These are phyloP conservation scores for Platycheirus albimanus DNA, from an alignment of 2,888 invertebrate genomes.

Conservation along the genomic window DNA sequence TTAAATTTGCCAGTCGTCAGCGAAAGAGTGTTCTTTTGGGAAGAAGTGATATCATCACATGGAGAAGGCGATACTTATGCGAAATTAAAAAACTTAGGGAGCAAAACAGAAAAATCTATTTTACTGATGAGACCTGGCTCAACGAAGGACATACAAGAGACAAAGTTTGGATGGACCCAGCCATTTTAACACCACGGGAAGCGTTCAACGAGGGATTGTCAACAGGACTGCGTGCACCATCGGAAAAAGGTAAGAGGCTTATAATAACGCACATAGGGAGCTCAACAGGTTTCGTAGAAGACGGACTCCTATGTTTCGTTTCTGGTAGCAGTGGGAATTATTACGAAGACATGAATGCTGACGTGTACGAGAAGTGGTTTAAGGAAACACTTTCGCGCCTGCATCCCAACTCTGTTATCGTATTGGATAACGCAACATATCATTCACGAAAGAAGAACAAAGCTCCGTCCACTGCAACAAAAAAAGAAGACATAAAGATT, in stretches of 20 bases:
- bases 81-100: background rate
- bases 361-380: conserved; percentile 21
- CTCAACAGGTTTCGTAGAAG: too few species aligned
- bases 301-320: conserved; percentile 1
- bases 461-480: too few species aligned
- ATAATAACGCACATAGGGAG: conserved; percentile 10
- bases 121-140: conserved; percentile 10
- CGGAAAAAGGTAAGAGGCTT: conserved; percentile 3
- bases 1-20: conserved; percentile 14
- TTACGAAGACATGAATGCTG: too few species aligned
- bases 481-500: too few species aligned
- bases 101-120: conserved; percentile 14
- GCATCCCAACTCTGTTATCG: too few species aligned
- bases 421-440: too few species aligned
- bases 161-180: conserved; percentile 1
- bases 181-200: conserved; percentile 7
- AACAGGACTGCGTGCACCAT: conserved; percentile 20
- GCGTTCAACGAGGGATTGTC: too few species aligned
- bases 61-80: background rate
- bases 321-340: conserved; percentile 12
- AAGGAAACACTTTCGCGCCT: background rate
- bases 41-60: too few species aligned
- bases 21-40: conserved; percentile 5
- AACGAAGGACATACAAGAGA: conserved; percentile 2
- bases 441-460: too few species aligned